These are phyloP conservation scores for Alethe diademata DNA, from an alignment of 2,113 vertebrate species.

Conservation along the genomic window DNA sequence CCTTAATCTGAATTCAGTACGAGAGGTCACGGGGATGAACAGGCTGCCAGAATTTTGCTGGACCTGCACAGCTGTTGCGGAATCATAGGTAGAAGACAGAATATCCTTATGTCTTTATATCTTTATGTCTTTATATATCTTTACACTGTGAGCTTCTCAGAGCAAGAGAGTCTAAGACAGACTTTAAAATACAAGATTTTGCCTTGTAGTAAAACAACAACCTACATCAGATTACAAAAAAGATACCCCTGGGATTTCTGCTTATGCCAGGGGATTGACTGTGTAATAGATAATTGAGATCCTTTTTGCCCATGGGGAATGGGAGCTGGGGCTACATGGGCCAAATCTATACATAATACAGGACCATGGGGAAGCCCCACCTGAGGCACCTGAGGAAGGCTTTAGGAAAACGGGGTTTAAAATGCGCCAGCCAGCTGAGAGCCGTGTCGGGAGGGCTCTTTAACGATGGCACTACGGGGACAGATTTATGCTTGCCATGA, in stretches of 20 bases:
- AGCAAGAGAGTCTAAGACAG: not conserved
- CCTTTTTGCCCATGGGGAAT: not conserved
- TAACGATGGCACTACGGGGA: not conserved
- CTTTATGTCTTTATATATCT: not conserved
- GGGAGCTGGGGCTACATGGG: not conserved
- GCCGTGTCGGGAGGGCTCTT: not conserved
- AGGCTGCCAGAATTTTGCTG: not conserved
- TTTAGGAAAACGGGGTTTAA: not conserved
- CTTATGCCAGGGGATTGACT: not conserved
- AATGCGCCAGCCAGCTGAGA: not conserved
- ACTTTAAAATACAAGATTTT: not conserved
- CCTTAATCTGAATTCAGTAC: not conserved
- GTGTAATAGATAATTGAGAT: not conserved
- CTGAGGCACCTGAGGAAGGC: not conserved
- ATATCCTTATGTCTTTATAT: not conserved
- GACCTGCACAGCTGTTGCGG: not conserved
- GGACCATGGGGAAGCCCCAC: not conserved
- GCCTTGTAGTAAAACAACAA: not conserved
- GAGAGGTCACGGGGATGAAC: not conserved
- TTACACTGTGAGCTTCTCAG: not conserved
- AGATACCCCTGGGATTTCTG: not conserved
- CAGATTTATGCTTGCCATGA: constrained; percentile 59
- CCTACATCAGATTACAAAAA: not conserved
- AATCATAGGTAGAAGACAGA: not conserved
- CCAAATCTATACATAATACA: not conserved